Conservation (phyloP, 2,888 invertebrate genomes). For the Yponomeuta cagnagella region DNA sequence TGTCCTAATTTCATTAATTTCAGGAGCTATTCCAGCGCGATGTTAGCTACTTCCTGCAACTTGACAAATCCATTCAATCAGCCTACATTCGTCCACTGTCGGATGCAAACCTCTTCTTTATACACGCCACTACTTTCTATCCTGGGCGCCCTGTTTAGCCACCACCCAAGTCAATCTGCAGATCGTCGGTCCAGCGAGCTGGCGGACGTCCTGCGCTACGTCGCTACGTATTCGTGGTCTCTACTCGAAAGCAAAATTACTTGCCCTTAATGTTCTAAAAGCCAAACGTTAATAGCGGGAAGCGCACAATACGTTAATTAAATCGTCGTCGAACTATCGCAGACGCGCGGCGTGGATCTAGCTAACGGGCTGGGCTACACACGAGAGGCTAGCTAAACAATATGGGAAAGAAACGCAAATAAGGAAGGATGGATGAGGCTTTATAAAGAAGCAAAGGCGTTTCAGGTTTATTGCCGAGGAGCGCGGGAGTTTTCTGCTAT, state of each 20-base stretch:
- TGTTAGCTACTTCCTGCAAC: no score
- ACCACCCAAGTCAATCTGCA: no score
- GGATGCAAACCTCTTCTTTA: no score
- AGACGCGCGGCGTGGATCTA: constrained; percentile 58
- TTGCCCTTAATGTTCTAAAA: constrained; percentile 28
- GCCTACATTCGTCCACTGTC: no score
- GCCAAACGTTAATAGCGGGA: constrained; percentile 53
- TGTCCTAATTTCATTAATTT: no score
- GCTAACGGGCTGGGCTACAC: constrained; percentile 45
- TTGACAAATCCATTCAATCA: no score
- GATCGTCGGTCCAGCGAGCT: no score
- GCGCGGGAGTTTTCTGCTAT: not conserved
- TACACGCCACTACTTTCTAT: no score
- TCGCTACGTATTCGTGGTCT: no score
- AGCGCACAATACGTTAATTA: constrained; percentile 72
- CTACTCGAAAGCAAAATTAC: not conserved
- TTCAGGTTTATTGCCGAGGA: not conserved
- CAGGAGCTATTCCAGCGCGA: no score
- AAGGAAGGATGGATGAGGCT: constrained; percentile 1
- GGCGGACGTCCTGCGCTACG: no score
- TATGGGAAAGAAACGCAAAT: not conserved
- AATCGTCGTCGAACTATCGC: constrained; percentile 58
- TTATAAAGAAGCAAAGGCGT: not conserved
- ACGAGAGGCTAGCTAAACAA: constrained; percentile 9
- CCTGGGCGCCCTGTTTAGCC: no score